phyloP scores from a whole-genome alignment of 2,113 vertebrate genomes.

The Syrrhaptes paradoxus region DNA sequence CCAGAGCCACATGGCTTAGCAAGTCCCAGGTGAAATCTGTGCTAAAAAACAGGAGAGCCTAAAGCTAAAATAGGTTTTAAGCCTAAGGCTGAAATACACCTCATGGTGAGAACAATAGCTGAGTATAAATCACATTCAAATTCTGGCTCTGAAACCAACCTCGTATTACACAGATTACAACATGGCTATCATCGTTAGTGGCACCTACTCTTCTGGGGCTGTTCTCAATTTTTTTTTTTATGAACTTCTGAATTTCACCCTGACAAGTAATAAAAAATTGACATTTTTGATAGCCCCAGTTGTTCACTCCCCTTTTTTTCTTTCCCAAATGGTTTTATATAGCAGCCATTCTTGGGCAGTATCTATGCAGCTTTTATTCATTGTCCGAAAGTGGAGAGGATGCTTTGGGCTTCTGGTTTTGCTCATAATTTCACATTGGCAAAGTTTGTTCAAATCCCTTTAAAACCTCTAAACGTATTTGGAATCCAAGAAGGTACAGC shows the following conservation, averaged over 20 bases:
- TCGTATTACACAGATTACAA: not conserved
- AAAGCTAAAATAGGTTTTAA: not conserved
- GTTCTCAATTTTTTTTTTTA: not conserved
- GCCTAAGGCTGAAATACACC: not conserved
- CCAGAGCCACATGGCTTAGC: not conserved
- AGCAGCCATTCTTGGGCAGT: not conserved
- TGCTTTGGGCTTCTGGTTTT: constrained; percentile 32
- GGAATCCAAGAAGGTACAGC: constrained; percentile 60
- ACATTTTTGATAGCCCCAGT: not conserved
- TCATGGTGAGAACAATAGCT: not conserved
- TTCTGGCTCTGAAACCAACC: not conserved
- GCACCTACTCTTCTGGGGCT: not conserved
- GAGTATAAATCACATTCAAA: not conserved
- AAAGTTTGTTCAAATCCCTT: constrained; percentile 59
- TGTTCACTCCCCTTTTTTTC: not conserved
- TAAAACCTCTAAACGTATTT: constrained; percentile 64
- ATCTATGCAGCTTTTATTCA: not conserved
- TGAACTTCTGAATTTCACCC: not conserved
- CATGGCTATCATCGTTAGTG: not conserved
- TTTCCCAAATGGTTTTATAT: not conserved
- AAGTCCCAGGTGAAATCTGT: not conserved
- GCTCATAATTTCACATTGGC: constrained; percentile 34
- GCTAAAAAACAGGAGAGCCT: not conserved
- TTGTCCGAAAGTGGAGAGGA: not conserved
- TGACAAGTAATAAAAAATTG: not conserved